These are phyloP conservation scores for Rhinatrema bivittatum DNA, from an alignment of 2,797 vertebrate genomes.

Conservation along the genomic window DNA sequence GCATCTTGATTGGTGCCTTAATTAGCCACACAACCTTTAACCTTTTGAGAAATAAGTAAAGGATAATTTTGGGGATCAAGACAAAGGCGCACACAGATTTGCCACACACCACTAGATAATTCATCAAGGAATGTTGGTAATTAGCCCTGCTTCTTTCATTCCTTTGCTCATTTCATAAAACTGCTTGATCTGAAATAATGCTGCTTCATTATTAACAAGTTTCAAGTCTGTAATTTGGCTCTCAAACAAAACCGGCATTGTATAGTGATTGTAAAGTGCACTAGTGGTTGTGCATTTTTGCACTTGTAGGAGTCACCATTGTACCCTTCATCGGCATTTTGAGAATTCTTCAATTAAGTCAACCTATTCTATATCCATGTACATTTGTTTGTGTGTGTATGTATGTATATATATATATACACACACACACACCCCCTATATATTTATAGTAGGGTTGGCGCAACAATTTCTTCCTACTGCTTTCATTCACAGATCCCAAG, in stretches of 20 bases:
- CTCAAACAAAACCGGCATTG: conserved; percentile 55
- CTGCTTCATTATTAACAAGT: conserved; percentile 77
- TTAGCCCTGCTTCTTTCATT: conserved; percentile 83
- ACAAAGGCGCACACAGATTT: conserved; percentile 71
- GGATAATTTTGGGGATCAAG: conserved; percentile 77
- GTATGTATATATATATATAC: too few relatives aligned
- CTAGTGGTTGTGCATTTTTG: conserved; percentile 21
- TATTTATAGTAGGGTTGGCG: too few relatives aligned
- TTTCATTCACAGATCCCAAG: too few relatives aligned
- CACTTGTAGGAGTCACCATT: conserved; percentile 4
- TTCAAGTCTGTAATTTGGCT: conserved; percentile 59
- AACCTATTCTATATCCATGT: too few relatives aligned
- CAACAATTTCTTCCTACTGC: too few relatives aligned
- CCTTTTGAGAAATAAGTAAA: conserved; percentile 77
- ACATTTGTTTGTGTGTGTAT: too few relatives aligned
- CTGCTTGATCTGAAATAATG: conserved; percentile 75
- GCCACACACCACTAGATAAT: conserved; percentile 89
- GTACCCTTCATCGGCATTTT: too few relatives aligned
- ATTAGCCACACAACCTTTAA: conserved; percentile 83
- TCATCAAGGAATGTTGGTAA: conserved; percentile 84
- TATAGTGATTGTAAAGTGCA: conserved; percentile 23
- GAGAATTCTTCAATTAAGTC: too few relatives aligned
- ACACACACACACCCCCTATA: too few relatives aligned
- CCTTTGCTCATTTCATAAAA: conserved; percentile 74
- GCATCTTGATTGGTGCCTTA: conserved; percentile 72